phyloP scores from a whole-genome alignment of 2,797 vertebrate genomes.

The Lophotriccus pileatus region DNA sequence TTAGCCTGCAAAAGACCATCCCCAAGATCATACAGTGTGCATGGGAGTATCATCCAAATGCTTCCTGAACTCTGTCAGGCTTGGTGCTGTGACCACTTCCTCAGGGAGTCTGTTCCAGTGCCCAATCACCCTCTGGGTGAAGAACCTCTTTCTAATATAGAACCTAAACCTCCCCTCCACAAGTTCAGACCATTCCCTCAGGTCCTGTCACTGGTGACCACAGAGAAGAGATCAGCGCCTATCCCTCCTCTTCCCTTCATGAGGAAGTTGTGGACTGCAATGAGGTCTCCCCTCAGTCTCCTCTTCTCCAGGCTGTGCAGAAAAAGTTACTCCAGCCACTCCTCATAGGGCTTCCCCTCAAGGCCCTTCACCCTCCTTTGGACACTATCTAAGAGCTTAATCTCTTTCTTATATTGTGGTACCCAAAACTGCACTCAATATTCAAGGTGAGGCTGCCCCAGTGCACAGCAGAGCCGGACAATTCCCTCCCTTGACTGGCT shows the following conservation, averaged over 20 bases:
- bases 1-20: not conserved
- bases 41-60: not conserved
- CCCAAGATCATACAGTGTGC: not conserved
- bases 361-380: not conserved
- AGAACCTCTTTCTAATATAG: not conserved
- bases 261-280: not conserved
- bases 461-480: not conserved
- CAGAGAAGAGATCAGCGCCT: not conserved
- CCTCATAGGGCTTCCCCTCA: not conserved
- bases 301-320: not conserved
- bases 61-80: not conserved
- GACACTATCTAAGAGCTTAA: not conserved
- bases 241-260: not conserved
- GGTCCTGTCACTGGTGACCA: not conserved
- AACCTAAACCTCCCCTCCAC: not conserved
- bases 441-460: rapidly evolving
- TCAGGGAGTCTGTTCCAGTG: not conserved
- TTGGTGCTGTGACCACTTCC: not conserved
- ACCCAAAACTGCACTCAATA: not conserved
- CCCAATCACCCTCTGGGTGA: not conserved
- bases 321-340: not conserved
- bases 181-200: not conserved
- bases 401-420: not conserved
- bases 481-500: not conserved
- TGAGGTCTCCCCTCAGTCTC: not conserved